A percentile compares a stretch with the other conserved stretches of the same genome.
Conservation (phyloP, 2,113 vertebrate species). For the Gadus macrocephalus region DNA sequence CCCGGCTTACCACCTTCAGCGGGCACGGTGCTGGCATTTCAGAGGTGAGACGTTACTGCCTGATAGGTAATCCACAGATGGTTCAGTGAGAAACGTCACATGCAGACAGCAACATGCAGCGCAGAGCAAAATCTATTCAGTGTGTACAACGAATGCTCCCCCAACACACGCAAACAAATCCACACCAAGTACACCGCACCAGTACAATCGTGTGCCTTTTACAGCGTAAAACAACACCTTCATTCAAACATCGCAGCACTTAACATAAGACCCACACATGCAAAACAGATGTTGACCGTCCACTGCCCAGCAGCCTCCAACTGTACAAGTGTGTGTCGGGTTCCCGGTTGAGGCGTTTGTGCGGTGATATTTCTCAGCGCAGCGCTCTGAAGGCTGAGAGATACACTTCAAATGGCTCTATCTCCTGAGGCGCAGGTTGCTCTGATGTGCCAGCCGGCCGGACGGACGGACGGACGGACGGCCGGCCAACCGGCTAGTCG, state of each 20-base stretch:
- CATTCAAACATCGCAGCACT: too few species aligned
- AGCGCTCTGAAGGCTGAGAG: conserved; percentile 31
- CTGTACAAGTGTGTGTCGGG: conserved; percentile 30
- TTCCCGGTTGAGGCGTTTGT: conserved; percentile 26
- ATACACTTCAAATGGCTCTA: conserved; percentile 47
- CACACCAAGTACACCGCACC: conserved; percentile 4
- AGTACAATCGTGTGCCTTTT: too few species aligned
- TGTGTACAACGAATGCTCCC: not conserved
- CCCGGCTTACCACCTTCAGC: conserved; percentile 35
- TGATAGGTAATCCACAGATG: conserved; percentile 25
- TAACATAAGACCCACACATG: not conserved
- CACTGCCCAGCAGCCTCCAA: conserved; percentile 34
- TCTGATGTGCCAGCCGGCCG: conserved; percentile 48
- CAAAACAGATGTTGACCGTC: conserved; percentile 39
- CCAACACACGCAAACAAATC: conserved; percentile 10
- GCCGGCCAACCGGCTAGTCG: too few species aligned
- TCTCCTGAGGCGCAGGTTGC: conserved; percentile 54
- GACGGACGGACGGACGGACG: not conserved
- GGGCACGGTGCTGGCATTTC: conserved; percentile 52
- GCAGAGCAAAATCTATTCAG: not conserved
- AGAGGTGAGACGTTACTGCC: conserved; percentile 49
- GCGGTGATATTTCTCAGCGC: conserved; percentile 50
- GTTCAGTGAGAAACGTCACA: too few species aligned
- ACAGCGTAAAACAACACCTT: too few species aligned
- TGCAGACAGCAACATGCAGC: not conserved